A percentile compares a stretch with the other conserved stretches of the same genome.
Evolutionary conservation across 2,888 invertebrate species (phyloP).

Genomic region (Argyra leucocephala): DNA sequence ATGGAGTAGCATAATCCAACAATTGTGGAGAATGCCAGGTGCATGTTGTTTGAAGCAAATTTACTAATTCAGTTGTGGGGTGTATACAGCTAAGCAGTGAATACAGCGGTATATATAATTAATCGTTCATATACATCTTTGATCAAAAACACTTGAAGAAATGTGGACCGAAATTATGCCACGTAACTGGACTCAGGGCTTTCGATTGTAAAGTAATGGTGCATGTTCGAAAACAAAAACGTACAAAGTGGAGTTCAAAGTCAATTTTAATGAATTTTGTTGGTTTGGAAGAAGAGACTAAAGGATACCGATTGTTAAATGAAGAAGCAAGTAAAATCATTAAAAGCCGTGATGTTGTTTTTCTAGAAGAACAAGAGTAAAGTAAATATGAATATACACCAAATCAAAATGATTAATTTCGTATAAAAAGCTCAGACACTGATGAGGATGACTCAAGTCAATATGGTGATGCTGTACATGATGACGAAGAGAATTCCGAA

Average conservation of each 20-base stretch:
- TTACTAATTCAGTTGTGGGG: slow-evolving; percentile 33
- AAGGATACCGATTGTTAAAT: slow-evolving; percentile 19
- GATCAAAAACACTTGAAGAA: slow-evolving; percentile 27
- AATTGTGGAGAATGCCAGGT: slow-evolving; percentile 31
- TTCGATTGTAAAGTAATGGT: too few species aligned
- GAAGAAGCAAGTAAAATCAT: slow-evolving; percentile 18
- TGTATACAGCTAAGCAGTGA: slow-evolving; percentile 37
- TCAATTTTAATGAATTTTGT: slow-evolving; percentile 20
- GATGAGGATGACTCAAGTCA: background rate
- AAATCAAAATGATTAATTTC: too few species aligned
- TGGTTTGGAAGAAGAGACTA: slow-evolving; percentile 18
- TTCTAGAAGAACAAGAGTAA: slow-evolving; percentile 13
- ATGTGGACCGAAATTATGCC: too few species aligned
- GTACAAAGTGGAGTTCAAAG: slow-evolving; percentile 19
- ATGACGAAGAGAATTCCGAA: too few species aligned
- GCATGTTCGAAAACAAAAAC: slow-evolving; percentile 19
- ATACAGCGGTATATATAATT: slow-evolving; percentile 34
- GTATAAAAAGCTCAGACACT: background rate
- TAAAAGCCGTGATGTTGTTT: slow-evolving; percentile 19
- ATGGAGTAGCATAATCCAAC: slow-evolving; percentile 34
- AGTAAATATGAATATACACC: background rate
- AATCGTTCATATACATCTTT: slow-evolving; percentile 26
- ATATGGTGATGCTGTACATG: background rate
- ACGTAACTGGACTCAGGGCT: too few species aligned
- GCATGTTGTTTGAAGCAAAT: slow-evolving; percentile 24